Percentiles rank a stretch among this genome's conserved stretches.
phyloP scores from a whole-genome alignment of 2,888 invertebrate species.

The Oxyteleia sp. region DNA sequence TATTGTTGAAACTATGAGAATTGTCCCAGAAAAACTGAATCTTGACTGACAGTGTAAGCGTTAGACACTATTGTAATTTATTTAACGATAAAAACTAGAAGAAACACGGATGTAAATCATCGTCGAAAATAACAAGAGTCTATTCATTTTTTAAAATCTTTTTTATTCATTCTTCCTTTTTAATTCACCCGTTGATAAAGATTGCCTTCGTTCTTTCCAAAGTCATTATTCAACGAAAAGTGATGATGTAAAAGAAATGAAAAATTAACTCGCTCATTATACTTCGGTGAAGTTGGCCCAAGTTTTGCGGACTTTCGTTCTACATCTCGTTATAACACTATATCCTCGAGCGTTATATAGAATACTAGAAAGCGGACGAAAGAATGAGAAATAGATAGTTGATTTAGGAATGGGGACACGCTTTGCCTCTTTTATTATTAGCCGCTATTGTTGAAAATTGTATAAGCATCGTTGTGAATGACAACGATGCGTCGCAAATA shows the following conservation, averaged over 20 bases:
- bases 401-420: slow-evolving; percentile 75
- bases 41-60: too few species aligned
- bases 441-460: slow-evolving; percentile 78
- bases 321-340: slow-evolving; percentile 77
- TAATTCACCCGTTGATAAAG: too few species aligned
- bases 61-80: too few species aligned
- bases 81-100: too few species aligned
- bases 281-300: slow-evolving; percentile 78
- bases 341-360: slow-evolving; percentile 71
- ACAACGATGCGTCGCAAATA: slow-evolving; percentile 38
- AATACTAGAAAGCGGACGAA: slow-evolving; percentile 52
- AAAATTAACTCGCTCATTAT: slow-evolving; percentile 83
- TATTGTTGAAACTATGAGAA: too few species aligned
- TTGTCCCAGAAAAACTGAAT: too few species aligned
- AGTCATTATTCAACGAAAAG: too few species aligned
- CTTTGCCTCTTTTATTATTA: slow-evolving; percentile 80
- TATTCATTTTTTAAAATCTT: too few species aligned
- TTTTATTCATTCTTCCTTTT: too few species aligned
- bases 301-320: slow-evolving; percentile 80
- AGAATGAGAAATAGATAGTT: slow-evolving; percentile 64
- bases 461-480: slow-evolving; percentile 48
- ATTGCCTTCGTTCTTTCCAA: too few species aligned
- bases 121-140: too few species aligned
- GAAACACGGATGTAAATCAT: too few species aligned
- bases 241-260: slow-evolving; percentile 79